phyloP scores from a whole-genome alignment of 2,888 invertebrate genomes.

The Melinopterus prodromus region DNA sequence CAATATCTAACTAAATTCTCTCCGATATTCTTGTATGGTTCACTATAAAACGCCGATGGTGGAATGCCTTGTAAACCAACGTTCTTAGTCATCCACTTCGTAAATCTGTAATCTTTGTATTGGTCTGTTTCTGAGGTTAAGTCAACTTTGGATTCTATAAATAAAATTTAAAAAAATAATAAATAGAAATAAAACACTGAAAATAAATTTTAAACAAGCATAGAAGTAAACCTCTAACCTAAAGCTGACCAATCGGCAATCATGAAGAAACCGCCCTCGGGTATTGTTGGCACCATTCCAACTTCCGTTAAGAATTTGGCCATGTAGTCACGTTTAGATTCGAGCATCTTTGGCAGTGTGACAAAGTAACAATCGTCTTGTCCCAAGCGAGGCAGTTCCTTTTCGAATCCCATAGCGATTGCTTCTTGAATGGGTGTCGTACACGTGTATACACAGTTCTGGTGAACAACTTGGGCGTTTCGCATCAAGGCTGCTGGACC shows the following conservation, averaged over 20 bases:
- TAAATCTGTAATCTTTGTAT: slow-evolving; percentile 89
- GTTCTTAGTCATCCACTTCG: slow-evolving; percentile 95
- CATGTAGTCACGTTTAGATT: slow-evolving; percentile 82
- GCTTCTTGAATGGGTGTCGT: slow-evolving; percentile 93
- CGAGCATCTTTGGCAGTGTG: slow-evolving; percentile 76
- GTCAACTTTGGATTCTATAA: slow-evolving; percentile 71
- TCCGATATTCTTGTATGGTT: slow-evolving; percentile 78
- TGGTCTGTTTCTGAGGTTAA: slow-evolving; percentile 74
- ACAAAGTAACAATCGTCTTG: slow-evolving; percentile 85
- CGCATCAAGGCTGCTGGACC: slow-evolving; percentile 83
- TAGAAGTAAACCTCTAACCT: slow-evolving; percentile 59
- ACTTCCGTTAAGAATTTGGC: slow-evolving; percentile 76
- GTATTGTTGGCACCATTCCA: slow-evolving; percentile 90
- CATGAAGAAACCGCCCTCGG: slow-evolving; percentile 98
- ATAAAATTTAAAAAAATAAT: slow-evolving; percentile 15
- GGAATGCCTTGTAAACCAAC: slow-evolving; percentile 94
- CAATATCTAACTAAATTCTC: slow-evolving; percentile 92
- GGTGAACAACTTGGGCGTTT: slow-evolving; percentile 89
- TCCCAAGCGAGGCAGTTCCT: slow-evolving; percentile 75
- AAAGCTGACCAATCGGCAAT: slow-evolving; percentile 89
- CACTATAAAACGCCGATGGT: slow-evolving; percentile 91
- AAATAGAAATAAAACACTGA: slow-evolving; percentile 50
- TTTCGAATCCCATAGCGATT: slow-evolving; percentile 87
- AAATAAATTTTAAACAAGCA: slow-evolving; percentile 14
- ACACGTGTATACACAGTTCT: slow-evolving; percentile 93